Evolutionary conservation across 30 jellyfish, hydroid and myxozoan genomes (phyloP), one percentile per base, ranked within the genome.

Genomic region (Turritopsis dohrnii): DNA sequence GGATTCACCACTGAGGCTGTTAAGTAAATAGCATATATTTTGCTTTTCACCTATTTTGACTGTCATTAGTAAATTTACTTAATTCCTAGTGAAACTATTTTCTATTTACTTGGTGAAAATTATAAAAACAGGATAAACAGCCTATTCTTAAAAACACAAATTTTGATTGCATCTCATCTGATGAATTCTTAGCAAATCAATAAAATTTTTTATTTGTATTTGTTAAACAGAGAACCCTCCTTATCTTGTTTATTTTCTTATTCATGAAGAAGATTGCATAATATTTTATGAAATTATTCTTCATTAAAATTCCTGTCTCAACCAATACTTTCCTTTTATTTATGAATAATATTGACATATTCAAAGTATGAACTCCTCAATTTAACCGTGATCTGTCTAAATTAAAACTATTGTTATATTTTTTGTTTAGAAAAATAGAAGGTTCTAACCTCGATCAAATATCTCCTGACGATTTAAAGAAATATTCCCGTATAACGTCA

Each of bases 401-500:
- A 3, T 41, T 5, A 41, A 13, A 5, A 41, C 60, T 41, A 3
- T 41, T 13, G 13, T 13, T 3, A 41, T 41, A 41, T 41, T 41
- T 41, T 41, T 1, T 79, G 30, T 79, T 16, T 52, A 79, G 86
- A 52, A 65, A 79, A 79, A 29, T 79, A 22, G 21, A 53, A 28
- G 86, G 75, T 16, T 22, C 86, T 22, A 52, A 79, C 29, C 65
- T 79, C 5, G 76, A 79, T 22, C 7, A 23, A 8, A 20, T 81
- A 22, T 41, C 41, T 25, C 66, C 81, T 21, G 31, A 23, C 18
- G 87, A 81, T 23, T 66, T 81, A 25, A 79, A 79, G 27, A n/a
- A 81, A 54, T 53, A 60, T n/a, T 30, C 66, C 26, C 71, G 54
- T 13, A 30, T 81, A 9, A 65, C 66, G 16, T 41, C 30, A 66